Base-by-base conservation (phyloP, 2,113 vertebrate species). In the Channa maculata region DNA sequence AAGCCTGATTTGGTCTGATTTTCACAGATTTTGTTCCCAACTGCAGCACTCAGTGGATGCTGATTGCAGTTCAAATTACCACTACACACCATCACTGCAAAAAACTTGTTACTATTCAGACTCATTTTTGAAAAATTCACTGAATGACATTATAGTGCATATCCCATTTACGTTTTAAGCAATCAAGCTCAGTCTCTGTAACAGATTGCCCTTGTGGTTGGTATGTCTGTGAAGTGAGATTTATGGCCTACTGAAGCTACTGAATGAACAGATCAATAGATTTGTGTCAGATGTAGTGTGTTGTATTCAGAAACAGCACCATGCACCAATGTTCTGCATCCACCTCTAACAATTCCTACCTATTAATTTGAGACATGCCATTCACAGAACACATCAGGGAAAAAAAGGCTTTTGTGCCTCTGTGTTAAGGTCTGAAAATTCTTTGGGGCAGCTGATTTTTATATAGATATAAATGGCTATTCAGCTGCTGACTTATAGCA, bases 201-300 rank as follows among this genome's bases (percentile, higher is more conserved):
- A 73, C 63, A 77, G 69, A 79, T 83, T 90, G 82, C 41, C 80
- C 84, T 77, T 75, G 72, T 67, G 71, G 60, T 68, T 59, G 72
- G 64, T 81, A 45, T 63, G 77, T 62, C 65, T 87, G 80, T 84
- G 80, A 86, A 83, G 82, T 46, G 54, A 85, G 88, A 92, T 91
- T 89, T 90, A 92, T 85, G 68, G 67, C 61, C 83, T 51, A 62
- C 74, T 77, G 79, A 81, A 74, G 83, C 70, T 75, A 75, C 53
- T 76, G 84, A 89, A 89, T 62, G 86, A 77, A 60, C 54, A 83
- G 86, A 90, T 92, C 88, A 88, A 90, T 88, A 90, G 86, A 84
- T 91, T 46, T 10, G 49, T 88, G 87, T 89, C 81, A 82, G 88
- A 88, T 88, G 80, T 73, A 87, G 75, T 78, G 79, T 70, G 80